Evolutionary conservation across 2,888 invertebrate genomes (phyloP).

Genomic region (Zygothrica quintamaculata): DNA sequence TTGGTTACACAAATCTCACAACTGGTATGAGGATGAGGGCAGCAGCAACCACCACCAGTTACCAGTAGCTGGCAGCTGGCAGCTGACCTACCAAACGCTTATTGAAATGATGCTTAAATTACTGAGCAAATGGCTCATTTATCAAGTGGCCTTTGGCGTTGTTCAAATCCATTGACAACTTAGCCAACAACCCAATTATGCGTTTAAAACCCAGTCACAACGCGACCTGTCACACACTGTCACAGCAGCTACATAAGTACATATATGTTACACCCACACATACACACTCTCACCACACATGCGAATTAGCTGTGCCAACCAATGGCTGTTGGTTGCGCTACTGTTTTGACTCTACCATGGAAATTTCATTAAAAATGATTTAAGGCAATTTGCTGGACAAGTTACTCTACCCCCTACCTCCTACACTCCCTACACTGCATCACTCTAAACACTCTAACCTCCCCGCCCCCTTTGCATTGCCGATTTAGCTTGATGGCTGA

Average conservation of each 20-base stretch:
- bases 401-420: constrained; percentile 18
- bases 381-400: constrained; percentile 64
- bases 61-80: constrained; percentile 26
- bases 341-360: constrained; percentile 32
- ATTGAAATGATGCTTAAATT: constrained; percentile 77
- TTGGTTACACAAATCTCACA: constrained; percentile 73
- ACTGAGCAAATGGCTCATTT: constrained; percentile 79
- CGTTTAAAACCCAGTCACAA: constrained; percentile 33
- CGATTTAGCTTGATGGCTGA: constrained; percentile 24
- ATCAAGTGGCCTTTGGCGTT: constrained; percentile 61
- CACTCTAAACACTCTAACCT: constrained; percentile 1
- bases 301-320: constrained; percentile 53
- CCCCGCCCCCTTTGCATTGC: too few relatives aligned
- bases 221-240: constrained; percentile 56
- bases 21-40: constrained; percentile 4
- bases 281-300: constrained; percentile 15
- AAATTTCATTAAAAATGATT: constrained; percentile 78
- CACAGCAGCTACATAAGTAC: constrained; percentile 30
- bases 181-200: constrained; percentile 62
- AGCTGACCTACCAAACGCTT: constrained; percentile 47
- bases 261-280: constrained; percentile 15
- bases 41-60: neutral
- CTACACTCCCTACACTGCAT: neutral
- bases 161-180: constrained; percentile 60
- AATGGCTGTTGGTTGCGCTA: constrained; percentile 19